These are phyloP conservation scores for Malurus elegans DNA, from an alignment of 2,113 vertebrate genomes.

Conservation along the genomic window DNA sequence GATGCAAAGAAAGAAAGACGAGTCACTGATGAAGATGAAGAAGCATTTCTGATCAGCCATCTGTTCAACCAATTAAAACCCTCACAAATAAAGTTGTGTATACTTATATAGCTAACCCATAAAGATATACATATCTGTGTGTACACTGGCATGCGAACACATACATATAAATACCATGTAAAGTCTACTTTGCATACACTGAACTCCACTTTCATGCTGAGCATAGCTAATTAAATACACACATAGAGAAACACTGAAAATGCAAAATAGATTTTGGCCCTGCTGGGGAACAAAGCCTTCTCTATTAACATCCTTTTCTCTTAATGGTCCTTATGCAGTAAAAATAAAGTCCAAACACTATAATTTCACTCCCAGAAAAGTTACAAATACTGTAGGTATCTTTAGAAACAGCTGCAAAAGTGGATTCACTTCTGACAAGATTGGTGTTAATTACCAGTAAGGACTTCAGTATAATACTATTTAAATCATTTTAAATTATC, in stretches of 20 bases:
- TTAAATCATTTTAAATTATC: slow-evolving; percentile 89
- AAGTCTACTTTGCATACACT: neutral
- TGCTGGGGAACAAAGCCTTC: slow-evolving; percentile 66
- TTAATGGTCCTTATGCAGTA: slow-evolving; percentile 68
- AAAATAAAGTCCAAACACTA: slow-evolving; percentile 80
- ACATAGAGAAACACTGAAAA: slow-evolving; percentile 4
- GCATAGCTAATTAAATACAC: slow-evolving; percentile 32
- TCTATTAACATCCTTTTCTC: slow-evolving; percentile 62
- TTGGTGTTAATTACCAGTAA: slow-evolving; percentile 84
- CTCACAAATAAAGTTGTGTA: slow-evolving; percentile 17
- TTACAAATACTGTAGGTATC: slow-evolving; percentile 80
- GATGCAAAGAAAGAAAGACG: slow-evolving; percentile 70
- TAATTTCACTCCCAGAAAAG: slow-evolving; percentile 76
- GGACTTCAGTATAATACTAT: slow-evolving; percentile 82
- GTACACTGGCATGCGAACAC: neutral
- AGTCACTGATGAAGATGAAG: slow-evolving; percentile 72
- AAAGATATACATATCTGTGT: slow-evolving; percentile 29
- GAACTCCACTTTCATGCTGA: neutral
- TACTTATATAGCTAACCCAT: slow-evolving; percentile 1
- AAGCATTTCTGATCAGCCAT: slow-evolving; percentile 66
- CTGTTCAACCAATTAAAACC: slow-evolving; percentile 64
- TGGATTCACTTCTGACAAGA: slow-evolving; percentile 80
- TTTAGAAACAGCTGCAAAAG: slow-evolving; percentile 82
- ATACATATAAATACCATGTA: neutral
- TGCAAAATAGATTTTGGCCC: slow-evolving; percentile 15